Evolutionary conservation across 2,797 vertebrate species (phyloP).

Genomic region (Sebastes variabilis): DNA sequence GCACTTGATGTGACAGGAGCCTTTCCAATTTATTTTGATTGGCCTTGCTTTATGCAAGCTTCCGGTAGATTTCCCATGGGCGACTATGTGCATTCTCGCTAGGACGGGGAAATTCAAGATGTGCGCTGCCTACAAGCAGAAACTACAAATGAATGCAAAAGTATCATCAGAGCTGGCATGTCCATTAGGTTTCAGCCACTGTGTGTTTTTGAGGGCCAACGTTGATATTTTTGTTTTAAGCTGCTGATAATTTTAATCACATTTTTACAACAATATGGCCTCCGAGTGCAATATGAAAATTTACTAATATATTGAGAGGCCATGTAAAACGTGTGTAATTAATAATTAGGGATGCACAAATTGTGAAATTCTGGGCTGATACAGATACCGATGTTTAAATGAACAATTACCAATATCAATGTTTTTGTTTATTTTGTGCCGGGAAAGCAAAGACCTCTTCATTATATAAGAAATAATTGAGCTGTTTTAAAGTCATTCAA

Average conservation of each 20-base stretch:
- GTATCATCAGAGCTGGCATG: conserved; percentile 3
- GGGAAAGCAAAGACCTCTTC: too few species aligned
- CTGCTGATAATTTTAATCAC: not conserved
- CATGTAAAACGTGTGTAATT: not conserved
- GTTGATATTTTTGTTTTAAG: conserved; percentile 1
- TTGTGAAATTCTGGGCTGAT: not conserved
- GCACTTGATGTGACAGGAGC: conserved; percentile 65
- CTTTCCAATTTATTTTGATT: conserved; percentile 77
- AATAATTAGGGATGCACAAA: too few species aligned
- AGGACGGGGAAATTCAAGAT: conserved; percentile 54
- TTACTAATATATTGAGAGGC: not conserved
- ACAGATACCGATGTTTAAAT: too few species aligned
- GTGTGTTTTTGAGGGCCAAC: not conserved
- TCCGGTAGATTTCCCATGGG: conserved; percentile 59
- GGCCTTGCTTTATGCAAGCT: conserved; percentile 68
- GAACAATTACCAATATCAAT: too few species aligned
- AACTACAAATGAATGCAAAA: conserved; percentile 27
- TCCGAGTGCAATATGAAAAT: not conserved
- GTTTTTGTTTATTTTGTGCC: too few species aligned
- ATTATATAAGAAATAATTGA: too few species aligned
- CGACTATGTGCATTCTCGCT: conserved; percentile 36
- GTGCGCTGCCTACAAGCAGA: conserved; percentile 27
- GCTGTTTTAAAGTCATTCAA: too few species aligned
- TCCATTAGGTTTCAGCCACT: not conserved
- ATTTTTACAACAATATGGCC: not conserved